Evolutionary conservation across 2,113 vertebrate species (phyloP).

Genomic region (Raphicerus campestris): DNA sequence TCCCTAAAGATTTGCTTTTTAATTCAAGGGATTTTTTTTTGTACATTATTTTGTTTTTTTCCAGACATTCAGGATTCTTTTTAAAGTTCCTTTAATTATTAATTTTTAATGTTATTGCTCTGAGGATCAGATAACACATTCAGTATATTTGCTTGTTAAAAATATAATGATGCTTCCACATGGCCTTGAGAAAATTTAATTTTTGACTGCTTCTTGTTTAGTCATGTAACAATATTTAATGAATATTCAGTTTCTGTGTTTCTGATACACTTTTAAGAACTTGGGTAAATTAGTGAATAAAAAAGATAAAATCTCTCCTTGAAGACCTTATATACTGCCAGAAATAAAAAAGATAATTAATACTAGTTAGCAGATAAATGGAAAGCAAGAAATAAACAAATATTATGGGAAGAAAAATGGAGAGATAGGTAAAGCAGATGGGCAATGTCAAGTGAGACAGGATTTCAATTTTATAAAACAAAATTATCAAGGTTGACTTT

Average conservation of each 20-base stretch:
- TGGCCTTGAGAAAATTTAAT: neutral
- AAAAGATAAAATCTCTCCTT: neutral
- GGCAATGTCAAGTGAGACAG: neutral
- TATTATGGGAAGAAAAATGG: neutral
- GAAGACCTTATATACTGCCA: neutral
- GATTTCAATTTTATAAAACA: neutral
- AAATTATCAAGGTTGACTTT: neutral
- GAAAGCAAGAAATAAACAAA: neutral
- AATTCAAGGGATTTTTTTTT: neutral
- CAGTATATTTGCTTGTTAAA: neutral
- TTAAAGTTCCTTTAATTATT: neutral
- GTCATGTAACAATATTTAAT: neutral
- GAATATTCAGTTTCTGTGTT: neutral
- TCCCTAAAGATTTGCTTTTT: neutral
- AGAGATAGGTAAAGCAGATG: neutral
- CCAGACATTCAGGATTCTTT: neutral
- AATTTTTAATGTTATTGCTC: slow-evolving; percentile 11
- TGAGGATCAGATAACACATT: neutral
- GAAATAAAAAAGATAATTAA: neutral
- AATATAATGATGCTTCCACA: neutral
- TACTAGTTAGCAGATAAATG: neutral
- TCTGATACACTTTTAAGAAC: neutral
- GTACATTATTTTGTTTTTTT: neutral
- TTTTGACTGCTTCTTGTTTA: neutral
- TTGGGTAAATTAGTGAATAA: neutral